phyloP scores from a whole-genome alignment of 2,888 invertebrate genomes.

The Epirrhoe tristata region DNA sequence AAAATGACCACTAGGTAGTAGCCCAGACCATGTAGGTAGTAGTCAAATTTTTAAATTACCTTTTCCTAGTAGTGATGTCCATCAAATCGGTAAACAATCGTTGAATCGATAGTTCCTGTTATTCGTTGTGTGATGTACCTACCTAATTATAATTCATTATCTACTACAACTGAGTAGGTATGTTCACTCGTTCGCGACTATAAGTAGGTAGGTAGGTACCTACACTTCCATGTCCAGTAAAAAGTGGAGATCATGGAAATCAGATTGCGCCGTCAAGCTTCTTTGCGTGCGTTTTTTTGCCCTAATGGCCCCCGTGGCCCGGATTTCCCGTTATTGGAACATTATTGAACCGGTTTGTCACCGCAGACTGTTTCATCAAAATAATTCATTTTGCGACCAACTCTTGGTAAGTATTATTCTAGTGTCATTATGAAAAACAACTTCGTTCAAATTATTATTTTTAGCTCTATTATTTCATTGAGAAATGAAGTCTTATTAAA shows the following conservation, averaged over 20 bases:
- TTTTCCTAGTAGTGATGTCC: slow-evolving; percentile 1
- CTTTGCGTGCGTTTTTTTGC: slow-evolving; percentile 38
- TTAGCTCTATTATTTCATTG: too few relatives aligned
- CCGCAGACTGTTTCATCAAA: slow-evolving; percentile 31
- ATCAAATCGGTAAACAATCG: neutral
- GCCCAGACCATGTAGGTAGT: too few relatives aligned
- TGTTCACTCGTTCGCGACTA: neutral
- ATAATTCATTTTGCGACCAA: slow-evolving; percentile 11
- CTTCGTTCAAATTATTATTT: too few relatives aligned
- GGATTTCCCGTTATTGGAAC: slow-evolving; percentile 37
- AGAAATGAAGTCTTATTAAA: too few relatives aligned
- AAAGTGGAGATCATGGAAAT: slow-evolving; percentile 24
- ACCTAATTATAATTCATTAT: too few relatives aligned
- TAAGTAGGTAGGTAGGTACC: too few relatives aligned
- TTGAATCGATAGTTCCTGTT: neutral
- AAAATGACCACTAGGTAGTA: too few relatives aligned
- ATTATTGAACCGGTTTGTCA: slow-evolving; percentile 34
- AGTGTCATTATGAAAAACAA: too few relatives aligned
- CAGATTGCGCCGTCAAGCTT: slow-evolving; percentile 15
- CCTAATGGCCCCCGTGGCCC: slow-evolving; percentile 2
- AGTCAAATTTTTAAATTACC: too few relatives aligned
- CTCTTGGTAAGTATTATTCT: too few relatives aligned
- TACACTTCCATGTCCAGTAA: neutral
- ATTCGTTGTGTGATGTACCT: neutral
- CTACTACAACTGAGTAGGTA: too few relatives aligned